Percentiles rank a stretch among this genome's conserved stretches.
phyloP scores from a whole-genome alignment of 1,140 invertebrate species.

The Zaprionus gabonicus region DNA sequence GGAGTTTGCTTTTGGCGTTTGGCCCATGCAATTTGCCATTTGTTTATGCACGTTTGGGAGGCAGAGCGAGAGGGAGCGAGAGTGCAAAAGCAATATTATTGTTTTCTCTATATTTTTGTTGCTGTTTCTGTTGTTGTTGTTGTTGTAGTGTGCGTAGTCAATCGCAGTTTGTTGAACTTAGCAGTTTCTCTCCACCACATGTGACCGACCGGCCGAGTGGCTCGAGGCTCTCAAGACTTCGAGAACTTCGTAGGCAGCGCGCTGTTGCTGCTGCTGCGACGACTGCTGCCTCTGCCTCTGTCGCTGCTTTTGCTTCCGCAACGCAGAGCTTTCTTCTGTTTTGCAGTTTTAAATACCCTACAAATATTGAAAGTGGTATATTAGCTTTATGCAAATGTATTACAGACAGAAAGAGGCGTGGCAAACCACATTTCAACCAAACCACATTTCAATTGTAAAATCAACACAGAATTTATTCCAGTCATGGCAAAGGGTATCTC shows the following conservation, averaged over 20 bases:
- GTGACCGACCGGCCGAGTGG: slow-evolving; percentile 76
- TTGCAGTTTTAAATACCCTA: slow-evolving; percentile 10
- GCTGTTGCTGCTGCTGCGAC: neutral
- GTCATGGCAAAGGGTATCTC: too few relatives aligned
- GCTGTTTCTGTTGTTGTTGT: slow-evolving; percentile 23
- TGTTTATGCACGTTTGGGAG: slow-evolving; percentile 34
- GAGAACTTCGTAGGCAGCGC: slow-evolving; percentile 52
- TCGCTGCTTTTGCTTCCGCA: slow-evolving; percentile 53
- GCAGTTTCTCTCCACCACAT: slow-evolving; percentile 35
- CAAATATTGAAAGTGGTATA: too few relatives aligned
- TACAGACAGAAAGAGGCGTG: too few relatives aligned
- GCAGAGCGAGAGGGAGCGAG: neutral
- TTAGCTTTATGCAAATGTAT: too few relatives aligned
- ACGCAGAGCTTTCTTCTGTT: slow-evolving; percentile 39
- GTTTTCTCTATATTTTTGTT: slow-evolving; percentile 36
- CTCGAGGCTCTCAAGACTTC: slow-evolving; percentile 59
- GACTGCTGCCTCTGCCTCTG: slow-evolving; percentile 20
- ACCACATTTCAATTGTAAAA: too few relatives aligned
- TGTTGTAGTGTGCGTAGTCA: slow-evolving; percentile 36
- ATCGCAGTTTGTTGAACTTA: slow-evolving; percentile 71
- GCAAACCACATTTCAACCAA: too few relatives aligned
- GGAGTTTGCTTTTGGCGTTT: neutral
- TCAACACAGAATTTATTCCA: too few relatives aligned
- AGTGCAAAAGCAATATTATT: slow-evolving; percentile 18
- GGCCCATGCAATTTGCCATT: slow-evolving; percentile 18